These are phyloP conservation scores for Vulpes lagopus DNA, from an alignment of 2,113 vertebrate genomes.

Conservation along the genomic window DNA sequence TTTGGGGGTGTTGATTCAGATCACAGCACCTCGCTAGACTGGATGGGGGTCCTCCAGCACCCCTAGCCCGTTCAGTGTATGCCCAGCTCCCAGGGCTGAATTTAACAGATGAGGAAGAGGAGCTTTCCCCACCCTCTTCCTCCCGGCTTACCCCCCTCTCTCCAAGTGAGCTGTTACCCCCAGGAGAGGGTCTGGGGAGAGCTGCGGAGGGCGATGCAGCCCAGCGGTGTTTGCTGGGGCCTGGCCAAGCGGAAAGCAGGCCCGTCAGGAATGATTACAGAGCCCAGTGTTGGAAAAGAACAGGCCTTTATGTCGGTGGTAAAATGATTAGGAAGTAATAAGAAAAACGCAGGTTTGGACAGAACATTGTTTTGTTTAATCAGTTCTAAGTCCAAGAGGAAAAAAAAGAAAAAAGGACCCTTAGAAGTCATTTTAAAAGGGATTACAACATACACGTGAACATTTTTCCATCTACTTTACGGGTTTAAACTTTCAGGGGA, in stretches of 20 bases:
- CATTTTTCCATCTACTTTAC: neutral
- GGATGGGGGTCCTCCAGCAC: neutral
- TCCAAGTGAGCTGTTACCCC: constrained; percentile 36
- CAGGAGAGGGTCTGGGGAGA: constrained; percentile 76
- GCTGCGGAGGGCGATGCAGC: constrained; percentile 77
- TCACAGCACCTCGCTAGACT: too few species aligned
- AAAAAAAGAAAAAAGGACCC: neutral
- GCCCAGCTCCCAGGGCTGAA: rapidly evolving
- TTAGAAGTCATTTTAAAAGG: constrained; percentile 61
- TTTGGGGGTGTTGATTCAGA: neutral
- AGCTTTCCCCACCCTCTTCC: neutral
- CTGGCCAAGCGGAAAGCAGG: constrained; percentile 81
- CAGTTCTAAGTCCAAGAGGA: constrained; percentile 69
- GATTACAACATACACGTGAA: constrained; percentile 49
- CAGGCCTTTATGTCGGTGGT: constrained; percentile 80
- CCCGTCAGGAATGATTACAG: constrained; percentile 85
- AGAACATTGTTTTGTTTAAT: constrained; percentile 83
- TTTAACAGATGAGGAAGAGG: rapidly evolving
- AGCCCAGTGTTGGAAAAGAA: constrained; percentile 77
- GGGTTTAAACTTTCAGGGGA: constrained; percentile 28
- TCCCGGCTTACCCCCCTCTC: neutral
- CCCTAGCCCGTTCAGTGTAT: neutral
- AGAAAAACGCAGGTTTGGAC: constrained; percentile 80
- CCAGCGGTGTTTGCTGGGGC: constrained; percentile 77
- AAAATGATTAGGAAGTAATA: constrained; percentile 81